These are phyloP conservation scores for Hystrix cristata DNA, from an alignment of 2,113 vertebrate species.

Conservation along the genomic window DNA sequence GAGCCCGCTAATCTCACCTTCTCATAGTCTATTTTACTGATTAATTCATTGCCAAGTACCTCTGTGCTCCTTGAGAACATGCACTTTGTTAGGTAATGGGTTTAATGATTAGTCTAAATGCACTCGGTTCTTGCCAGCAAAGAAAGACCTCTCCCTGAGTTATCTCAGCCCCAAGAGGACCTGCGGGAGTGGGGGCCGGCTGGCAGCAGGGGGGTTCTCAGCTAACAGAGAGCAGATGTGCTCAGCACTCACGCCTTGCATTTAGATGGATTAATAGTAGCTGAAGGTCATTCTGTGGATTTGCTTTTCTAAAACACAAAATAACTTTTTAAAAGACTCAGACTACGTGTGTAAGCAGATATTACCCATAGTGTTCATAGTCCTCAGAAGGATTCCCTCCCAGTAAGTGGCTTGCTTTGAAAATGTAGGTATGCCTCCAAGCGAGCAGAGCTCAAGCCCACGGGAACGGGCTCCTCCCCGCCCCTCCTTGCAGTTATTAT, in stretches of 20 bases:
- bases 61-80: constrained; percentile 65
- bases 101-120: constrained; percentile 83
- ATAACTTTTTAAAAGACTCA: constrained; percentile 77
- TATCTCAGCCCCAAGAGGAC: constrained; percentile 62
- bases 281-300: constrained; percentile 78
- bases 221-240: constrained; percentile 71
- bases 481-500: neutral
- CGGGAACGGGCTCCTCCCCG: neutral
- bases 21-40: constrained; percentile 75
- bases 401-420: constrained; percentile 5
- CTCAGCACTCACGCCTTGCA: neutral
- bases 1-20: constrained; percentile 71
- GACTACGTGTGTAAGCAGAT: constrained; percentile 60
- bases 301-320: constrained; percentile 71
- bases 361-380: neutral
- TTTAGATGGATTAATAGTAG: constrained; percentile 76
- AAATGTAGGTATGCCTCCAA: neutral
- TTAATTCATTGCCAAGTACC: constrained; percentile 74
- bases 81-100: constrained; percentile 84
- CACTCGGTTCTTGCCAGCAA: constrained; percentile 30
- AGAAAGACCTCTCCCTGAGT: constrained; percentile 60
- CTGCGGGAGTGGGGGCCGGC: neutral
- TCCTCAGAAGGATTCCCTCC: constrained; percentile 67
- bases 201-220: constrained; percentile 36
- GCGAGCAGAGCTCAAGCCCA: neutral